These are phyloP conservation scores for Leucophenga varia DNA, from an alignment of 1,140 invertebrate species.

Conservation along the genomic window DNA sequence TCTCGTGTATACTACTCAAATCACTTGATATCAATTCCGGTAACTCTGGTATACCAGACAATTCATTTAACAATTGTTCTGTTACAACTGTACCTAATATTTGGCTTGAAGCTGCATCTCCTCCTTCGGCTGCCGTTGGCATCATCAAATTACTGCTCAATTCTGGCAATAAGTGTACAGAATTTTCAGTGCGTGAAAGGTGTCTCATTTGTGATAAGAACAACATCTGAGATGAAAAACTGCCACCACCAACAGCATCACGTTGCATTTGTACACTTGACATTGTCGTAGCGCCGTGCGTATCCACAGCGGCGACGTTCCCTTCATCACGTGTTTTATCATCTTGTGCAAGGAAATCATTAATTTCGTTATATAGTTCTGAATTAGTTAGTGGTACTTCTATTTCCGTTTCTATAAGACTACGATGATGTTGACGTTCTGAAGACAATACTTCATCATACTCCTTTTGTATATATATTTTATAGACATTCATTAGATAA, in stretches of 20 bases:
- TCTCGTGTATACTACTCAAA: constrained; percentile 9
- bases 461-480: constrained; percentile 9
- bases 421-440: not conserved
- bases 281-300: not conserved
- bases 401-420: not conserved
- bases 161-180: too few species aligned
- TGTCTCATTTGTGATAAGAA: too few species aligned
- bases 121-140: too few species aligned
- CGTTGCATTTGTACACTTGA: too few species aligned
- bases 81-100: not conserved
- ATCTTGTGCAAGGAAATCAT: constrained; percentile 5
- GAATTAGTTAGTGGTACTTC: constrained; percentile 1
- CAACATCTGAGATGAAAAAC: too few species aligned
- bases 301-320: not conserved
- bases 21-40: too few species aligned
- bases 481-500: constrained; percentile 24
- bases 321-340: not conserved
- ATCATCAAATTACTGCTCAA: constrained; percentile 16
- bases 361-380: not conserved
- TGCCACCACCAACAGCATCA: too few species aligned
- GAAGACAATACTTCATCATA: too few species aligned
- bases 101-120: constrained; percentile 2
- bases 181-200: too few species aligned
- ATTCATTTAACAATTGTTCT: not conserved
- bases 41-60: too few species aligned